Evolutionary conservation across 2,113 vertebrate genomes (phyloP).

Genomic region (Isichthys henryi): DNA sequence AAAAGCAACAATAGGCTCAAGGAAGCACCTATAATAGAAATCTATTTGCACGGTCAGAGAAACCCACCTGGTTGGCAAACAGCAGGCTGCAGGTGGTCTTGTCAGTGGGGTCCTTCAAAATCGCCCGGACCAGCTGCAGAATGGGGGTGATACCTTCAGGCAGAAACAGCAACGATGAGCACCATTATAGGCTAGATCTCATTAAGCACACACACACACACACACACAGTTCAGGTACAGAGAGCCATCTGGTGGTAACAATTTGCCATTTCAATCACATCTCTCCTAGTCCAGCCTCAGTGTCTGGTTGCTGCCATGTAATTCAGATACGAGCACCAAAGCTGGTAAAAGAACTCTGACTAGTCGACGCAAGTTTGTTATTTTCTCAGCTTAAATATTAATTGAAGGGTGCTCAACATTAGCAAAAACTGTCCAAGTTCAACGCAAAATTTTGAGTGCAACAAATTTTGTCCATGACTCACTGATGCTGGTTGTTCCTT

Average conservation of each 20-base stretch:
- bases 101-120: conserved; percentile 58
- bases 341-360: not conserved
- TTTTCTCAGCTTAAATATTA: not conserved
- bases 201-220: too few species aligned
- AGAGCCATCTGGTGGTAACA: not conserved
- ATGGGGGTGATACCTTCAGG: conserved; percentile 61
- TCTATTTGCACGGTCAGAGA: not conserved
- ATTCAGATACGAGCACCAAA: not conserved
- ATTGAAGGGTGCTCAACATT: not conserved
- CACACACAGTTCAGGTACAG: not conserved
- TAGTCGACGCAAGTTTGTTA: not conserved
- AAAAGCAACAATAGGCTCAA: not conserved
- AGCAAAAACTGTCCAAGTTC: not conserved
- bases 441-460: not conserved
- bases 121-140: conserved; percentile 58
- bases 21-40: not conserved
- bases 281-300: not conserved
- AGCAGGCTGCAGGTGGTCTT: conserved; percentile 57
- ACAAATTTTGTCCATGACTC: not conserved
- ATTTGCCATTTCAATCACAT: not conserved
- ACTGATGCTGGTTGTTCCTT: not conserved
- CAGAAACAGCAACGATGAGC: not conserved
- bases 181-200: not conserved
- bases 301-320: not conserved
- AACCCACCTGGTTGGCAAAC: conserved; percentile 65